Percentiles rank a stretch among this genome's conserved stretches.
Conservation (phyloP, 2,888 invertebrate species). For the Stenchaetothrips biformis region DNA sequence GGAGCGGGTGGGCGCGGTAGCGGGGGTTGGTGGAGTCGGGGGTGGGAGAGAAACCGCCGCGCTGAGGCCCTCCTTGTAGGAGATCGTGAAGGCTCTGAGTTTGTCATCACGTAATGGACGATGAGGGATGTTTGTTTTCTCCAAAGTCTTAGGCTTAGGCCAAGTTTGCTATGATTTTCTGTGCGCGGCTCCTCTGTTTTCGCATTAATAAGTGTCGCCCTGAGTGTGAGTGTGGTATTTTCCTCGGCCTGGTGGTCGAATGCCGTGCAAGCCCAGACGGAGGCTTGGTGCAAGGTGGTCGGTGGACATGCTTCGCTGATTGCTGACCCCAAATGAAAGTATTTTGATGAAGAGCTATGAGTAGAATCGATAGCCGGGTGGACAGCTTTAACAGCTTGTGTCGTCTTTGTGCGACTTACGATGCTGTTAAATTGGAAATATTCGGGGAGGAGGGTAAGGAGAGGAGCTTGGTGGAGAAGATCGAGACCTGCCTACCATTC, state of each 20-base stretch:
- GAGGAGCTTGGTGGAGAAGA: conserved; percentile 49
- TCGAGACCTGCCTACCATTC: conserved; percentile 48
- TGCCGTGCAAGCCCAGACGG: conserved; percentile 10
- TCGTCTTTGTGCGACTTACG: conserved; percentile 49
- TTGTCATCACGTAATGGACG: conserved; percentile 24
- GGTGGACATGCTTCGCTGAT: conserved; percentile 36
- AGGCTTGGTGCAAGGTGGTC: conserved; percentile 23
- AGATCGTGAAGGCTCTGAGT: neutral
- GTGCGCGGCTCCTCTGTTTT: neutral
- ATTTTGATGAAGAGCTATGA: conserved; percentile 26
- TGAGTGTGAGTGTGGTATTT: neutral
- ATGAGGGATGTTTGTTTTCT: conserved; percentile 23
- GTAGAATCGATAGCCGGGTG: conserved; percentile 27
- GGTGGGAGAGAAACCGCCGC: conserved; percentile 8
- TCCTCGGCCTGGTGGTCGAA: neutral
- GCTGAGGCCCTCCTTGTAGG: too few relatives aligned
- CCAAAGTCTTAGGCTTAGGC: conserved; percentile 18
- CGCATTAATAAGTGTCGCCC: neutral
- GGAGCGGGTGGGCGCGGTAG: too few relatives aligned
- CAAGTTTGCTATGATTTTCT: neutral
- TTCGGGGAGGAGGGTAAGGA: conserved; percentile 48
- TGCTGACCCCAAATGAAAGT: conserved; percentile 30
- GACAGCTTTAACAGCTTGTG: conserved; percentile 48
- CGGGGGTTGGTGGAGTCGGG: too few relatives aligned
- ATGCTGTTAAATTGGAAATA: conserved; percentile 49